Evolutionary conservation across 2,797 vertebrate genomes (phyloP).

Genomic region (Cynodonichthys magdalenae): DNA sequence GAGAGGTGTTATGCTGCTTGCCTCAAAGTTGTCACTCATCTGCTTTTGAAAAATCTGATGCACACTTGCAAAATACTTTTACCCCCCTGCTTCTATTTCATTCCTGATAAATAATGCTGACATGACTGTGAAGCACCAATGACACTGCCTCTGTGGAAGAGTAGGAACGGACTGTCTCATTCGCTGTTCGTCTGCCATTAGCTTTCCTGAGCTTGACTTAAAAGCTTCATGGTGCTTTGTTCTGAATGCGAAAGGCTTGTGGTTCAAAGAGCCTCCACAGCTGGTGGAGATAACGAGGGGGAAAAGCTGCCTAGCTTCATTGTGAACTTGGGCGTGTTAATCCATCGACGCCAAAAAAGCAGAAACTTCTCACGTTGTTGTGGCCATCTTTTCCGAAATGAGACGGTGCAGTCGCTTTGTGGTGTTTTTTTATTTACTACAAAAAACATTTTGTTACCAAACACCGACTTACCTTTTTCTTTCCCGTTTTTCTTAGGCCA

Average conservation of each 20-base stretch:
- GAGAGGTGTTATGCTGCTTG: constrained; percentile 16
- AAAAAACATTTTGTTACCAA: not conserved
- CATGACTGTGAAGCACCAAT: constrained; percentile 57
- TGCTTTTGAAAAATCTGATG: constrained; percentile 35
- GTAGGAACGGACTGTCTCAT: constrained; percentile 15
- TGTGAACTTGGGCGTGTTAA: constrained; percentile 48
- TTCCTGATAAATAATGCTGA: constrained; percentile 35
- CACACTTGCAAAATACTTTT: constrained; percentile 31
- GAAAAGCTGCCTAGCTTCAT: constrained; percentile 37
- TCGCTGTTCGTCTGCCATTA: constrained; percentile 42
- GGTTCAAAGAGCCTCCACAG: constrained; percentile 52
- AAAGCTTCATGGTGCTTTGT: constrained; percentile 56
- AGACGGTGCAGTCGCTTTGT: constrained; percentile 16
- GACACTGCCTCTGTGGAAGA: constrained; percentile 42
- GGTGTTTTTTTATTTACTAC: not conserved
- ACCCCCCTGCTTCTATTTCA: constrained; percentile 12
- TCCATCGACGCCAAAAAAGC: constrained; percentile 35
- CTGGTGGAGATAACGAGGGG: constrained; percentile 36
- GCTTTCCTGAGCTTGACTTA: constrained; percentile 32
- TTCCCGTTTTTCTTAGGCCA: constrained; percentile 82
- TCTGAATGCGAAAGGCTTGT: constrained; percentile 28
- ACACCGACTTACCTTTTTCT: not conserved
- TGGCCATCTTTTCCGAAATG: constrained; percentile 7
- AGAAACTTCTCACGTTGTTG: constrained; percentile 45
- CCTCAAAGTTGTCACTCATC: constrained; percentile 34